phyloP scores from a whole-genome alignment of 2,113 vertebrate genomes.

The Arizona elegans region DNA sequence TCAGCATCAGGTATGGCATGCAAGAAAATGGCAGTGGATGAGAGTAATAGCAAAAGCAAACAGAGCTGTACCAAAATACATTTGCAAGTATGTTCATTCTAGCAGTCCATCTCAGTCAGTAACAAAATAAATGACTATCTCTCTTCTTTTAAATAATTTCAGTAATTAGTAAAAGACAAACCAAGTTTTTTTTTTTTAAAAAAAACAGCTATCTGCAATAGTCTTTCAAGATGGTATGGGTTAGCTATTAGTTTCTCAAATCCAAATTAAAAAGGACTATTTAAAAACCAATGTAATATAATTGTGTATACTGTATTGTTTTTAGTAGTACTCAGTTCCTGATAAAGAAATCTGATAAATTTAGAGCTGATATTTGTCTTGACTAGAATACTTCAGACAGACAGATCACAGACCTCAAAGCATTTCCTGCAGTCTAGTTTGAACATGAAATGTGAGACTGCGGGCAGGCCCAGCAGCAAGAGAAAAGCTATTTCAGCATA shows the following conservation, averaged over 20 bases:
- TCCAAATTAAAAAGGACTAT: neutral
- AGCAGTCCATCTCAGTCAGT: neutral
- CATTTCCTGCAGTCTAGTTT: neutral
- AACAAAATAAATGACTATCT: neutral
- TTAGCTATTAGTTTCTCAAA: neutral
- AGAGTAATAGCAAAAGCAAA: neutral
- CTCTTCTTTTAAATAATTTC: neutral
- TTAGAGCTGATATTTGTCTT: neutral
- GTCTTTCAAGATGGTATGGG: neutral
- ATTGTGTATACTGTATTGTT: neutral
- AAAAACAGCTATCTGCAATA: neutral
- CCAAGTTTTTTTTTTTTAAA: neutral
- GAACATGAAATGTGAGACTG: neutral
- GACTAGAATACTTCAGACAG: neutral
- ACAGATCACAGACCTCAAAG: neutral
- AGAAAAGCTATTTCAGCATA: neutral
- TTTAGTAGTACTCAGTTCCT: neutral
- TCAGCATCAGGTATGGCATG: neutral
- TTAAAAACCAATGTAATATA: neutral
- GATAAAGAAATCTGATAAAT: neutral
- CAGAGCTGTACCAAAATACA: neutral
- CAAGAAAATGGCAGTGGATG: neutral
- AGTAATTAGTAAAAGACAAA: neutral
- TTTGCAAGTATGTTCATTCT: neutral
- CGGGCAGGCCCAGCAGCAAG: neutral